Evolutionary conservation across 2,888 invertebrate species (phyloP), one percentile per base, ranked within the genome.

Genomic region (Hypselothyrea guttata): DNA sequence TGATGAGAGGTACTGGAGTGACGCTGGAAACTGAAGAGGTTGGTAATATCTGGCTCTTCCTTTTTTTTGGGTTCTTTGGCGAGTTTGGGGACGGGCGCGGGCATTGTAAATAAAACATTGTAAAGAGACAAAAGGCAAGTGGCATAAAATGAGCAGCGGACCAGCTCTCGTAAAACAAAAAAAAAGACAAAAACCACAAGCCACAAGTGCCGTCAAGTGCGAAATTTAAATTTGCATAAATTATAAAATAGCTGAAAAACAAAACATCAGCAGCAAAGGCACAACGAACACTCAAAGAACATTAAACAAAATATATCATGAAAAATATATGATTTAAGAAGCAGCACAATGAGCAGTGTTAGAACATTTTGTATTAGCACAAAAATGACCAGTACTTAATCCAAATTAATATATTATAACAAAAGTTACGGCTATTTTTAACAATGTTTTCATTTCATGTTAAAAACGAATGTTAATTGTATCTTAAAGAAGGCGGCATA

Each of bases 171-270:
- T 68, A 77, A 74, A 71, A 77, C 59, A 68, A 65, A 71, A 75
- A 48, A 49, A 52, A 66, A 57, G 60, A 68, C 58, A 69, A 66
- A 48, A 66, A 48, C 66, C 35, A 35, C 48, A 44, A 59, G 65
- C 67, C 77, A 52, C 81, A 69, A 74, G 77, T 77, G 77, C 81
- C 77, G 77, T 77, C 77, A 77, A 77, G 77, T 81, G 77, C 69
- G 74, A 77, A 77, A 79, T 77, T 71, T 76, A 77, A 79, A 77
- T 76, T 77, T 77, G 76, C 79, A 77, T 77, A 79, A 77, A 79
- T 77, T 77, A 76, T 79, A 62, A 57, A 71, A 58, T 48, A 66
- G 59, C 59, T 38, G 15, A 35, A 47, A 55, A 56, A 37, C n/a
- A n/a, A n/a, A n/a, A n/a, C n/a, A n/a, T n/a, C n/a, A n/a, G n/a